Evolutionary conservation across 1,140 invertebrate genomes (phyloP), one percentile per base, ranked within the genome.

Genomic region (Bactericera cockerelli): DNA sequence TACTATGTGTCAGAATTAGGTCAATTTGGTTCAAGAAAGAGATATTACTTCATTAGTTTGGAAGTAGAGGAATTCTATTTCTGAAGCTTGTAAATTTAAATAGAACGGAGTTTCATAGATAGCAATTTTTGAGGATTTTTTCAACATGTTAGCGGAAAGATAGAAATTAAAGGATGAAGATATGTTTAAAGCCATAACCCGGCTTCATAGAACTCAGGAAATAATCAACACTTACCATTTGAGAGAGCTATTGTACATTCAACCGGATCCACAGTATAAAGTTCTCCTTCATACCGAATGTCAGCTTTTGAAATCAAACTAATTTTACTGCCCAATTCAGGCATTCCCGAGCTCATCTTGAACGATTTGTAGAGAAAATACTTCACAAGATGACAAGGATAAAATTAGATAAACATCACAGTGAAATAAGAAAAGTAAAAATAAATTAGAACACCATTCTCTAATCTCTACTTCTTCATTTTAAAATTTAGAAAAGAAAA

Each of bases 261-360:
- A 74, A 94, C 85, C 60, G 94, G 87, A 81, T 99, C 95, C 69
- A 99, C 93, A 56, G 95, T 97, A 78, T 97, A 99, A 68, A 99
- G 80, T 73, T 95, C 88, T 64, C 96, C 96, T 79, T 99, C 96
- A 77, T 99, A 99, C 59, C 96, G 82, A 74, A 99, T 99, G 78
- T 98, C 94, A 60, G 96, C 92, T 76, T 98, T 99, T 59, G 95
- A 98, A 80, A 99, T 98, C 70, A 99, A 80, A 79, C 93, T 98
- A 72, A 99, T 99, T 77, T 98, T 99, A 70, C 93, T 97, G 75
- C 97, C 97, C 69, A 99, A 80, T 79, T 97, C 96, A 70, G 92
- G 92, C 81, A 92, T 87, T 74, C 83, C 83, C 38, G 62, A 49
- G 2, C 14, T 42, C 56, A 49, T 22, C n/a, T 49, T 49, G 22